Base-by-base conservation (phyloP, 2,888 invertebrate species). In the Nebria brevicollis region DNA sequence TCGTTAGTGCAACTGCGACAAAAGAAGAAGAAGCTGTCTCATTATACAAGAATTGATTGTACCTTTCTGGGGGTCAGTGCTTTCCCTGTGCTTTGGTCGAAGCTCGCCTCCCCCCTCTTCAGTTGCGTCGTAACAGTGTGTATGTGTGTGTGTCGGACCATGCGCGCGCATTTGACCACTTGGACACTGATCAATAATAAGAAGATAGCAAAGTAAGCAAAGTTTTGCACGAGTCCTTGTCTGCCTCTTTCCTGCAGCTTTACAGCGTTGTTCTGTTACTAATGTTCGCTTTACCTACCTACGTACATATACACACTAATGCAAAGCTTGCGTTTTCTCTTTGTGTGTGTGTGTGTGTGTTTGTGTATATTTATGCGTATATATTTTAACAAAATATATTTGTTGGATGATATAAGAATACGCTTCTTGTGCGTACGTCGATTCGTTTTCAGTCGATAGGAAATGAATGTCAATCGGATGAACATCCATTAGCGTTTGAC, bases 141-240 rank as follows among this genome's bases (percentile, higher is more conserved):
- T 75, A 25, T 43, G 77, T 25, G 68, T 66, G 66, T 77, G 68
- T 77, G 70, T 77, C 76, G 88, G 89, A 88, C 88, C 84, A 76
- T 88, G 89, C 89, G 89, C 89, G 89, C 89, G 87, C 86, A 76
- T 77, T 85, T 89, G 89, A 89, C 89, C 89, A 88, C 86, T 87
- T 85, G 89, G 89, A 89, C 89, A 89, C 89, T 89, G 89, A 89
- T 89, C 89, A 88, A 89, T 89, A 89, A 89, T 89, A 89, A 89
- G 89, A 89, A 89, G 89, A 89, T 89, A 88, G 89, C 88, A 89
- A 89, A 89, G 89, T 89, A 89, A 89, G 89, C 89, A 89, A 89
- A 88, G 87, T 88, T 87, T 87, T 84, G 85, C 77, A 72, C 72
- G 79, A 75, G 72, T 70, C 70, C 13, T 25, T 3, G 41, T 8